These are phyloP conservation scores for Ceyx erithaca DNA, from an alignment of 2,797 vertebrate species.

Conservation along the genomic window DNA sequence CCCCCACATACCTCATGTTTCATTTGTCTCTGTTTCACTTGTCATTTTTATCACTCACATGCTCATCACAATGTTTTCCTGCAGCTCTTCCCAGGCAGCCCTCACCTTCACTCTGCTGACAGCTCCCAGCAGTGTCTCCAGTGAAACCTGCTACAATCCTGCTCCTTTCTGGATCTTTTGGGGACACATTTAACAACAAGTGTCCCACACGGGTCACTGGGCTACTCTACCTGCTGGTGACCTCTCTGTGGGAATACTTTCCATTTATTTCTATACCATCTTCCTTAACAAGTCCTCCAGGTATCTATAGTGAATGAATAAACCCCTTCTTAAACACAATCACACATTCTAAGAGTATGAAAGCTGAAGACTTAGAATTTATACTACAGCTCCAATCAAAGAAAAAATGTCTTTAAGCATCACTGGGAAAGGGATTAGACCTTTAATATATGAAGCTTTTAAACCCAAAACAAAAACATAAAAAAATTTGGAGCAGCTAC, in stretches of 20 bases:
- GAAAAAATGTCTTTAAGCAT: background rate
- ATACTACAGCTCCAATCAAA: background rate
- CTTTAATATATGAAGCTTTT: background rate
- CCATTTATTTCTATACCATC: background rate
- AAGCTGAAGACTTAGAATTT: background rate
- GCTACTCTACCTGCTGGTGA: background rate
- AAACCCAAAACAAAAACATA: background rate
- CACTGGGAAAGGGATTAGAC: background rate
- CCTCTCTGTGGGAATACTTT: background rate
- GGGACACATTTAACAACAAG: background rate
- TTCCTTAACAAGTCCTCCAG: background rate
- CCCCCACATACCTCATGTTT: fast-evolving
- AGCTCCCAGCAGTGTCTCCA: background rate
- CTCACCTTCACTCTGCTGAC: background rate
- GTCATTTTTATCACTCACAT: fast-evolving
- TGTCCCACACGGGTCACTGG: background rate
- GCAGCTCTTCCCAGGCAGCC: background rate
- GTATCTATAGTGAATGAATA: background rate
- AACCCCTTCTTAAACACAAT: background rate
- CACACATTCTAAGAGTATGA: background rate
- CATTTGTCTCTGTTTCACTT: background rate
- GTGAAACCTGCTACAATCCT: background rate
- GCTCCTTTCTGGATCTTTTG: background rate
- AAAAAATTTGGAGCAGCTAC: background rate
- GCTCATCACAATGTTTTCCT: background rate